phyloP scores from a whole-genome alignment of 2,888 invertebrate species.

The Erannis defoliaria region DNA sequence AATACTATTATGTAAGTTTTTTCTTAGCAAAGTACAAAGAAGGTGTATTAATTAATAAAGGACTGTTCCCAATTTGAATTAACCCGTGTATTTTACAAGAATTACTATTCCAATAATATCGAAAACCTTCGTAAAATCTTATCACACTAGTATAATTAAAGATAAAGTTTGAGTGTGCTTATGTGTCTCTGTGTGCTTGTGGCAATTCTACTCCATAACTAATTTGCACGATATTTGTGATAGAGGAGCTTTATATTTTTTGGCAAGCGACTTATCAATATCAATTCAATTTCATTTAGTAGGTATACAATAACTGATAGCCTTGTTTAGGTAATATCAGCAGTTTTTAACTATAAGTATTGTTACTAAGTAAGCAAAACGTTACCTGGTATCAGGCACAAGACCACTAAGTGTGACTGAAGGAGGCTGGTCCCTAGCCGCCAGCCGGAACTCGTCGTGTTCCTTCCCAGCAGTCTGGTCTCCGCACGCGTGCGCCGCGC shows the following conservation, averaged over 20 bases:
- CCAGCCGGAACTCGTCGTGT: constrained; percentile 76
- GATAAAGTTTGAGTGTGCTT: too few relatives aligned
- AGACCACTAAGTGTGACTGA: constrained; percentile 70
- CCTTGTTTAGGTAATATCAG: too few relatives aligned
- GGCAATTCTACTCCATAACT: too few relatives aligned
- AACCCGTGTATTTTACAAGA: background rate
- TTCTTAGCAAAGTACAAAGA: background rate
- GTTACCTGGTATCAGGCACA: constrained; percentile 87
- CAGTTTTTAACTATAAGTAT: too few relatives aligned
- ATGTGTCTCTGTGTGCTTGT: too few relatives aligned
- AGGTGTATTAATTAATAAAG: background rate
- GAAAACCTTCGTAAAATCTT: background rate
- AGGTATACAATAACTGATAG: background rate
- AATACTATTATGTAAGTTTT: background rate
- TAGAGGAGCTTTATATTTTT: too few relatives aligned
- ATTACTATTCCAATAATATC: background rate
- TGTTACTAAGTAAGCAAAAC: too few relatives aligned
- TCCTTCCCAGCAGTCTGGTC: constrained; percentile 66
- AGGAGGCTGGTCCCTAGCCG: constrained; percentile 71
- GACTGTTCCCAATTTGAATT: background rate
- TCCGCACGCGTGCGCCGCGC: constrained; percentile 89
- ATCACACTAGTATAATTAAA: too few relatives aligned
- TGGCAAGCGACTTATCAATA: too few relatives aligned
- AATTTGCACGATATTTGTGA: too few relatives aligned
- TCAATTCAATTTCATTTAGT: too few relatives aligned